Evolutionary conservation across 2,797 vertebrate genomes (phyloP).

Genomic region (Eutrigla gurnardus): DNA sequence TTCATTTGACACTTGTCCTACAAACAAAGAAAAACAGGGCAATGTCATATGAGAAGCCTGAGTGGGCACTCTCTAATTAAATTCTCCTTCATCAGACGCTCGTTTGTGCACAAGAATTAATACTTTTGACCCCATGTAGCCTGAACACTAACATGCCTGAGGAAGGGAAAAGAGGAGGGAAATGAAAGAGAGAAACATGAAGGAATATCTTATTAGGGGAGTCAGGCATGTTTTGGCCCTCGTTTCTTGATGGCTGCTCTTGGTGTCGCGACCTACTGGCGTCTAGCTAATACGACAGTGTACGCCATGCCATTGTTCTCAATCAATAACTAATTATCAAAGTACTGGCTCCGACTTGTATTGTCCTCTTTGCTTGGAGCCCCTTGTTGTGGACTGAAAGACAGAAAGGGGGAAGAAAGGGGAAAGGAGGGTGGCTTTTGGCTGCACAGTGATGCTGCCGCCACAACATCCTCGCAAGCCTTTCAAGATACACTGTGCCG

Average conservation of each 20-base stretch:
- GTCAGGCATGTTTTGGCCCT: conserved; percentile 87
- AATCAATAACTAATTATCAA: conserved; percentile 99
- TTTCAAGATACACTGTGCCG: conserved; percentile 92
- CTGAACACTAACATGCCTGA: conserved; percentile 78
- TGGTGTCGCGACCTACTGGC: conserved; percentile 89
- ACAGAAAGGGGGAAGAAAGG: conserved; percentile 72
- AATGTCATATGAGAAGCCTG: conserved; percentile 63
- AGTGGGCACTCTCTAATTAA: conserved; percentile 82
- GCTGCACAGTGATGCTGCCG: conserved; percentile 89
- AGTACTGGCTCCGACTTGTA: conserved; percentile 86
- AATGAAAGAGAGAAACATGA: conserved; percentile 84
- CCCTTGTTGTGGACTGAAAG: conserved; percentile 88
- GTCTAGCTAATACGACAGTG: conserved; percentile 91
- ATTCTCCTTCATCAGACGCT: conserved; percentile 82
- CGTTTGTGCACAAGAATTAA: conserved; percentile 83
- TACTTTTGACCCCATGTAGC: conserved; percentile 83
- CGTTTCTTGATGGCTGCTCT: conserved; percentile 90
- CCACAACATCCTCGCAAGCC: conserved; percentile 88
- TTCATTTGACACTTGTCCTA: conserved; percentile 18
- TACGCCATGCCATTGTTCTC: conserved; percentile 89
- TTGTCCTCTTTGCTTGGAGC: conserved; percentile 89
- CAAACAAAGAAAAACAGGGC: conserved; percentile 51
- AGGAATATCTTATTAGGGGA: conserved; percentile 86
- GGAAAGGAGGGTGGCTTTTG: conserved; percentile 91
- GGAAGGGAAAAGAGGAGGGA: conserved; percentile 77